Base-by-base conservation (phyloP, 1,140 invertebrate genomes). In the Littorina saxatilis region DNA sequence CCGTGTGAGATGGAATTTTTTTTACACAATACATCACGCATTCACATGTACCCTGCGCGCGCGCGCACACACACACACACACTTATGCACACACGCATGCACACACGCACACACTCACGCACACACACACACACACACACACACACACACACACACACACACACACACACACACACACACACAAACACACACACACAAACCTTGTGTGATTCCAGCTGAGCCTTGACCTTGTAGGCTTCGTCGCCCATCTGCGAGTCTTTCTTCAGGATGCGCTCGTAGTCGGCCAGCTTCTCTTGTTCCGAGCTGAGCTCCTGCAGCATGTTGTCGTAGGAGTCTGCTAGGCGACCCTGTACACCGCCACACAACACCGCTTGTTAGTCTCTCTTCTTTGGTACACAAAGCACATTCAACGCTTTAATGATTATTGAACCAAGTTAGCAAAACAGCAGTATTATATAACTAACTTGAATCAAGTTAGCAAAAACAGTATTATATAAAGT, bases 201-300 rank as follows among this genome's bases (percentile, higher is more conserved):
- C 90, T 90, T 91, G 43, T 91, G 87, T 39, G 88, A 86, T 76
- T 97, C 97, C 79, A 98, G 96, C 92, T 99, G 98, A 91, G 96
- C 96, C 68, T 96, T 94, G 0, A 99, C 93, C 84, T 97, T 96
- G 90, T 98, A 96, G 82, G 96, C 94, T 85, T 97, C 96, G 92
- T 99, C 97, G 86, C 96, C 96, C 47, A 97, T 96, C 35, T 96
- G 95, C 84, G 97, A 96, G 91, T 98, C 96, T 85, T 95, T 95
- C 77, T 97, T 96, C 82, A 99, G 93, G 89, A 96, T 95, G 82
- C 96, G 95, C 93, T 99, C 97, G 9, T 98, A 93, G 83, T 96
- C 95, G 11, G 94, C 94, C 79, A 99, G 95, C 96, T 97, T 98
- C 92, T 97, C 95, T 75, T 98, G 93, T 58, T 99, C 94, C 91